Evolutionary conservation across 2,888 invertebrate species (phyloP), one percentile per base, ranked within the genome.

Genomic region (Acronicta leporina): DNA sequence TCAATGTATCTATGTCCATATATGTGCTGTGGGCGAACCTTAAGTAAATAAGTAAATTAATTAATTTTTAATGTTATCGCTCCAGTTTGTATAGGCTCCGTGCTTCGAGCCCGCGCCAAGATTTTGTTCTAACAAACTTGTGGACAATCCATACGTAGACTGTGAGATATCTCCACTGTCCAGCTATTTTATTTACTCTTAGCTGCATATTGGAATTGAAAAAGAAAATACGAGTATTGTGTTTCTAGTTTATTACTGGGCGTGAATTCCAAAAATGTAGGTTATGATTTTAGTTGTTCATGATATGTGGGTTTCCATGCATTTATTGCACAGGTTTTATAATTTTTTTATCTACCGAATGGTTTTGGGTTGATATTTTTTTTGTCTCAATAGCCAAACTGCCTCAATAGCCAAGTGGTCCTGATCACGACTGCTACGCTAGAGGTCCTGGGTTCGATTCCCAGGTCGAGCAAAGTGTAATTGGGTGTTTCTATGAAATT

Each of bases 81-180:
- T 68, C 14, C 57, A 46, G 49, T 63, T 14, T 0, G 1, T 35
- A 0, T 14, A 0, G 35, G 25, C 10, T 56, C 49, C 0, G 1
- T 41, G 8, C n/a, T 5, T 13, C 30, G 46, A 67, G 41, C 43
- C 7, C 38, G 50, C 46, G 61, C 68, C 73, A 69, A 69, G 68
- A 56, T 66, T 41, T 66, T 60, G 45, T 73, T 60, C 55, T 56
- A 67, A 73, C 61, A 73, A 73, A 73, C 73, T 73, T 60, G 73
- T 69, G 67, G 61, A 73, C 61, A 56, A 56, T 68, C 72, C 67
- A 66, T 53, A 61, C 60, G 73, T 53, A 61, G 61, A 41, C 41
- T 38, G 35, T 40, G 43, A 66, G 52, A 60, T 66, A 67, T 53
- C 50, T 59, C 15, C 41, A 41, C 16, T 67, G 13, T 66, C 13